These are phyloP conservation scores for Otus sunia DNA, from an alignment of 2,113 vertebrate species.

Conservation along the genomic window DNA sequence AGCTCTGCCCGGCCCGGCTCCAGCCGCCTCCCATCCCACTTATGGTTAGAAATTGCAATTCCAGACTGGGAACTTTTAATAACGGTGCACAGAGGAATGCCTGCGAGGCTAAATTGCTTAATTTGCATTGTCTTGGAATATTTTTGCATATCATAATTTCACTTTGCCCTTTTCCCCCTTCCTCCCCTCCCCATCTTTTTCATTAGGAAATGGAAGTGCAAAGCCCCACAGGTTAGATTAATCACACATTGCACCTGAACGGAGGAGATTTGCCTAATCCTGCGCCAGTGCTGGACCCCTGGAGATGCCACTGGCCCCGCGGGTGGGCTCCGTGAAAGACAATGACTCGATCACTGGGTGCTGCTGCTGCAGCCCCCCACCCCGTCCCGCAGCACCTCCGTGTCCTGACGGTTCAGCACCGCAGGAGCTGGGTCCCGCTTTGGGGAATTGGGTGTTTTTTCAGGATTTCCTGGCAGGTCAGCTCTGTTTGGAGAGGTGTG, in stretches of 20 bases:
- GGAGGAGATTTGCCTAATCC: neutral
- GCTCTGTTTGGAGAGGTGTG: neutral
- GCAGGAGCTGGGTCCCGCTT: neutral
- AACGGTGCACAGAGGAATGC: neutral
- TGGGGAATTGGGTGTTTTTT: fast-evolving
- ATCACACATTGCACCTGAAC: neutral
- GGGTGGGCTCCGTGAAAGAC: neutral
- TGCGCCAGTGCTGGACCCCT: fast-evolving
- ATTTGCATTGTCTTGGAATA: constrained; percentile 61
- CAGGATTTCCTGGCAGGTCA: neutral
- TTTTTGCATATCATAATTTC: constrained; percentile 57
- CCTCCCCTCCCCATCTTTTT: neutral
- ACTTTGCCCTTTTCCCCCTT: constrained; percentile 13
- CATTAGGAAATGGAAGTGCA: neutral
- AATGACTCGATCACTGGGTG: neutral
- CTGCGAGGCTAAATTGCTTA: constrained; percentile 37
- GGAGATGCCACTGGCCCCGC: fast-evolving
- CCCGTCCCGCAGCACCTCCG: fast-evolving
- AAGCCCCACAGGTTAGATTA: neutral
- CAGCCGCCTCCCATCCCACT: neutral
- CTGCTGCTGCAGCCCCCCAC: neutral
- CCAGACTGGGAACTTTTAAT: constrained; percentile 8
- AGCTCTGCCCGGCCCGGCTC: neutral
- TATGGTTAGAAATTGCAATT: neutral
- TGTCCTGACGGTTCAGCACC: neutral